Base-by-base conservation (phyloP, 2,797 vertebrate genomes). In the Sebastes wilsoni region DNA sequence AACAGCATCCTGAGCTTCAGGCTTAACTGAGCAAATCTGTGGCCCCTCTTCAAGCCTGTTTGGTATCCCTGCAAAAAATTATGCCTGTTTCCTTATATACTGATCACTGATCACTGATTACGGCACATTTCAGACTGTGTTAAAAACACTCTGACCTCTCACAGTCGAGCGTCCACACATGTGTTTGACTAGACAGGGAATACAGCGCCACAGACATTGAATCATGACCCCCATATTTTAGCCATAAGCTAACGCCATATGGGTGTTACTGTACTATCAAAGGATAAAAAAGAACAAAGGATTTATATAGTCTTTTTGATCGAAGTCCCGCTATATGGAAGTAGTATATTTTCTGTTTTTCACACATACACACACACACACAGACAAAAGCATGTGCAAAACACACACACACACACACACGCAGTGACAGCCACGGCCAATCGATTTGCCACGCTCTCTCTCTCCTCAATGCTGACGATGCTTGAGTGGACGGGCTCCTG, bases 401-500 rank as follows among this genome's bases (percentile, higher is more conserved):
- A 65, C 20, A 73, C 66, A 38, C 46, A 38, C 36, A 25, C 25
- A 42, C 27, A 34, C 6, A 38, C 36, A 38, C 38, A 36, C 25
- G 49, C 91, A 83, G 83, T 86, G 90, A 92, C 88, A 90, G 85
- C 80, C 89, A 77, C 67, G 55, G 86, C 87, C 87, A 88, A 93
- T 93, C 84, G 77, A 92, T 91, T 91, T 72, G 89, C 92, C 89
- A 86, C 74, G 83, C 87, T 92, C 84, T 83, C 87, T 86, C 82
- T 86, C 82, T 83, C 83, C 90, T 85, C 88, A 89, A 92, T 95
- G 94, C 93, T 96, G 95, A 95, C 91, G 93, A 94, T 95, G 96
- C 94, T 96, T 91, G 91, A 91, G 95, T 96, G 94, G 94, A 94
- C 89, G 89, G 93, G 92, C 87, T 94, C 95, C 93, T 93, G 92